Evolutionary conservation across 2,113 vertebrate genomes (phyloP), one percentile per base, ranked within the genome.

Genomic region (Suncus etruscus): DNA sequence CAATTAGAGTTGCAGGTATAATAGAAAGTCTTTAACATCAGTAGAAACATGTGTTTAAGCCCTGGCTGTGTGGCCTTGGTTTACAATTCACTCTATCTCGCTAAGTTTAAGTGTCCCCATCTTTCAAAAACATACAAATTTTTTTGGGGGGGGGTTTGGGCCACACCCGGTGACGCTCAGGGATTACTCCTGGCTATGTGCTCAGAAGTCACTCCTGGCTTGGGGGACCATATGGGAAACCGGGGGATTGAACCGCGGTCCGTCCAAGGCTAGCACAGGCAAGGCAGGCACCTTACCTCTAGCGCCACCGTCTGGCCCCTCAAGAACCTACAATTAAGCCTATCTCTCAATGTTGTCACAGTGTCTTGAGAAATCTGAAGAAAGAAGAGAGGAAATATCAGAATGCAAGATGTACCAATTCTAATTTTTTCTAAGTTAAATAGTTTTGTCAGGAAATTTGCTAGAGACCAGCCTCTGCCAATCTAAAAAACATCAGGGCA

Each of bases 401-500:
- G 82, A 32, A 3, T 15, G 68, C 61, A 77, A 72, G 18, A 39
- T 76, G 3, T 3, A 29, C 61, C 68, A 77, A 2, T 9, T 54
- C 31, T 31, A 51, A 54, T 82, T 70, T 54, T 14, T 66, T 47
- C 15, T 25, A 89, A 86, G 72, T 18, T 7, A 8, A 29, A 18
- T 47, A 73, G 22, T 88, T 96, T 89, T 87, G 10, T 14, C 72
- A 48, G 32, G 50, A 24, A 91, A 80, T 70, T 47, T 77, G 54
- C 83, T 90, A 16, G 6, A 69, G 27, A 87, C 31, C 6, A 72
- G 27, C 20, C 20, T 70, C 32, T 68, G 24, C 39, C 91, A 88
- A 87, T 76, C 92, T 86, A 75, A 86, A 94, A 89, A 87, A 73
- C 11, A 12, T 76, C 83, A 65, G 77, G 54, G 86, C 69, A 75